Percentiles rank a stretch among this genome's conserved stretches.
Evolutionary conservation across 2,797 vertebrate species (phyloP).

Genomic region (Eremophila alpestris): DNA sequence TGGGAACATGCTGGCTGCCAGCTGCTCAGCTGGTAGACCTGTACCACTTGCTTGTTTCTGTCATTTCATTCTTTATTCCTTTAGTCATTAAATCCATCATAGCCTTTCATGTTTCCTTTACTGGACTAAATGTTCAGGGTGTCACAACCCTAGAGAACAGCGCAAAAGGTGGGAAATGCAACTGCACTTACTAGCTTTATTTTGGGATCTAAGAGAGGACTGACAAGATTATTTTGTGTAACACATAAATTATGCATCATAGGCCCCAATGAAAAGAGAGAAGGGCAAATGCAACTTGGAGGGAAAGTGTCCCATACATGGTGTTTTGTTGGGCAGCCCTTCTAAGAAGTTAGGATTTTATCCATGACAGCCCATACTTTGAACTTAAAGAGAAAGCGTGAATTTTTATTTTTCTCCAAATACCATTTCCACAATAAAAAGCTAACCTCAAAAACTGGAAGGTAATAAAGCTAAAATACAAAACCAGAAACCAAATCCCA

Average conservation of each 20-base stretch:
- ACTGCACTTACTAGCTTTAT: background rate
- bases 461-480: background rate
- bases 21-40: background rate
- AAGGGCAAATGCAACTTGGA: background rate
- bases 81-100: background rate
- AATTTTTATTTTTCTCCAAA: background rate
- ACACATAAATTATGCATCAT: background rate
- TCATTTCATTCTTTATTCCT: background rate
- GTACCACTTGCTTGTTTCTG: background rate
- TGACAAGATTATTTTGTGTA: background rate
- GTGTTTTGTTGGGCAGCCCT: slow-evolving; percentile 46
- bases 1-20: background rate
- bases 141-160: background rate
- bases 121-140: background rate
- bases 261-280: background rate
- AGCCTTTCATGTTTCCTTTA: background rate
- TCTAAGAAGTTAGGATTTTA: slow-evolving; percentile 63
- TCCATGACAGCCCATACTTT: slow-evolving; percentile 7
- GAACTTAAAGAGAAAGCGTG: background rate
- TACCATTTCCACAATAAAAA: background rate
- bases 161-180: background rate
- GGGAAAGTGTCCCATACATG: background rate
- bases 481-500: background rate
- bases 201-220: background rate
- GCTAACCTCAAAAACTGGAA: background rate